phyloP scores from a whole-genome alignment of 2,888 invertebrate genomes.

The Steinernema hermaphroditum region DNA sequence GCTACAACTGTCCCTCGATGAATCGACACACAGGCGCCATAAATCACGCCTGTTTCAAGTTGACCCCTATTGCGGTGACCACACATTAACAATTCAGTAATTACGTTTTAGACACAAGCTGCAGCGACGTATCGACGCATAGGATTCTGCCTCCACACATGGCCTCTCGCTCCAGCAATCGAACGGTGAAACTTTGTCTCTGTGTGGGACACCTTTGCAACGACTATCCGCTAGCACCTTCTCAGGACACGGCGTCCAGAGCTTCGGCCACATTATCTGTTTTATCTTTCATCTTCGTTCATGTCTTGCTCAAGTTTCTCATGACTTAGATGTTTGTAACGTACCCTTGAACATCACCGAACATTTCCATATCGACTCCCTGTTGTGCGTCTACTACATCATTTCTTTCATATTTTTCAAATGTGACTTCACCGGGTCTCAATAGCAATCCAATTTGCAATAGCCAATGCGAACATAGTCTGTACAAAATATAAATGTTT shows the following conservation, averaged over 20 bases:
- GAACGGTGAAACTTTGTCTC: constrained; percentile 59
- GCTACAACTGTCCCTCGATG: constrained; percentile 21
- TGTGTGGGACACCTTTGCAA: constrained; percentile 64
- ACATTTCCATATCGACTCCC: neutral
- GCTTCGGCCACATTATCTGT: neutral
- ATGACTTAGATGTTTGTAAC: neutral
- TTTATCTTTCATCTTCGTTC: neutral
- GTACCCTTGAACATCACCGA: neutral
- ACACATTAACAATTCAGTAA: constrained; percentile 1
- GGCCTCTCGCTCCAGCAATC: constrained; percentile 54
- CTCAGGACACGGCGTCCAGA: neutral
- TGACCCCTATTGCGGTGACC: neutral
- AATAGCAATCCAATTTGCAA: no score
- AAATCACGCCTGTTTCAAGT: constrained; percentile 21
- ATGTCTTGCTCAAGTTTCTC: constrained; percentile 1
- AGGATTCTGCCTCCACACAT: constrained; percentile 58
- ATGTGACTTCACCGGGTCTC: no score
- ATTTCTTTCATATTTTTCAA: neutral
- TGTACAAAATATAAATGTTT: no score
- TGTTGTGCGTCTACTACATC: constrained; percentile 7
- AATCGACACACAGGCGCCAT: constrained; percentile 6
- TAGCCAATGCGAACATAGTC: no score
- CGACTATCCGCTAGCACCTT: constrained; percentile 15
- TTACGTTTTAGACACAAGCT: constrained; percentile 43
- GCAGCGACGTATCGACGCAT: constrained; percentile 52